Base-by-base conservation (phyloP, 2,888 invertebrate genomes). In the Drosophila mimetica region DNA sequence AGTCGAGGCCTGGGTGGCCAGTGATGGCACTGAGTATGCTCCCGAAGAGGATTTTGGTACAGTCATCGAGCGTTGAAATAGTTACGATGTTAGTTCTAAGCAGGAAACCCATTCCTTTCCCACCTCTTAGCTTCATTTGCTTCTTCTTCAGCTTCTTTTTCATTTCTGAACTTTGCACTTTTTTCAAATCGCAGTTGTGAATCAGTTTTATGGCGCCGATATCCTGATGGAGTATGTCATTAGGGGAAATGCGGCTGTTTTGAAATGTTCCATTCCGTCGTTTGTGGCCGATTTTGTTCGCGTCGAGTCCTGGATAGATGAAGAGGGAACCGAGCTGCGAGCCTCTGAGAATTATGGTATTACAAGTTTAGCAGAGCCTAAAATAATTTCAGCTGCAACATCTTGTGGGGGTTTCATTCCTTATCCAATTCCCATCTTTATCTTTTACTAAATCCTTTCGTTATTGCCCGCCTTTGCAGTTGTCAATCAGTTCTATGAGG, bases 1-100 rank as follows among this genome's bases (percentile, higher is more conserved):
- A 90, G 97, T 98, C 54, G 95, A 96, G 90, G 95, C 96, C 74
- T 97, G 97, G 97, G 92, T 94, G 74, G 93, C 93, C 86, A 94
- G 94, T 64, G 93, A 94, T 79, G 94, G 94, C 77, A 94, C 94
- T 83, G 94, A 95, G 92, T 96, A 95, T 92, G 93, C 94, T 89
- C 94, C 94, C 78, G 93, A 94, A 84, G 93, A 93, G 87, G 94
- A 95, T 91, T 96, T 96, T 91, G 96, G 96, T 96, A 96, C 54
- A 36, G 34, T 50, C 13, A 18, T 34, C 63, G 60, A 16, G 16
- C 22, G 0, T 8, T 9, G 28, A 16, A 42, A 7, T 11, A 13
- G 2, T n/a, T n/a, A 14, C 14, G 14, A 1, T n/a, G 42, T 30
- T 71, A 70, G 50, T 20, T n/a, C 44, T 66, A 66, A 66, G 66